Evolutionary conservation across 1,140 invertebrate species (phyloP), one percentile per base, ranked within the genome.

Genomic region (Amyelois transitella): DNA sequence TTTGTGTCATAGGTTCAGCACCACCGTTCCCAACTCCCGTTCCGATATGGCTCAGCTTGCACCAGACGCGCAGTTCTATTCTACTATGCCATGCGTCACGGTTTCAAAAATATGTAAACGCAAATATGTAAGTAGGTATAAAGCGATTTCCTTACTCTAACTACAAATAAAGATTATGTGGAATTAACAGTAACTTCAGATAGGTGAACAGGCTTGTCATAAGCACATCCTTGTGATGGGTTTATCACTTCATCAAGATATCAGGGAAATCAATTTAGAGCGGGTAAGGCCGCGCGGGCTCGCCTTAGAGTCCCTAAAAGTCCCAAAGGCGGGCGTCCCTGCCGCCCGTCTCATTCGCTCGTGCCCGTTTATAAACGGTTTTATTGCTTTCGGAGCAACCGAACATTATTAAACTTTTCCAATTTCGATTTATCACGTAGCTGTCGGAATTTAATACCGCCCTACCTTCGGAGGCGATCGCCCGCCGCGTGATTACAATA

Each of bases 381-480:
- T 88, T 88, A 88, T 88, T 88, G 85, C 85, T 86, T 88, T 86
- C 81, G 82, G 81, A 88, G 85, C 85, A 88, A 86, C 85, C 85
- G 85, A 88, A 88, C 85, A 88, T 88, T 88, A 88, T 88, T 88
- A 88, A 88, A 88, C 82, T 88, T 88, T 88, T 88, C 85, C 85
- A 88, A 88, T 88, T 88, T 88, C 85, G 85, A 88, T 88, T 88
- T 88, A 88, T 88, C 85, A 88, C 85, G 85, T 88, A 88, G 85
- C 85, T 88, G 85, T 88, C 85, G 85, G 85, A 88, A 88, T 88
- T 88, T 88, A 88, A 88, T 88, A 88, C 85, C 85, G 80, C 82
- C 82, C 82, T 85, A 88, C 85, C 85, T 88, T 88, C 81, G 77
- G 76, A 84, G 84, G 82, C 82, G 85, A 86, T 86, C 82, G 85